A percentile compares a stretch with the other conserved stretches of the same genome.
Evolutionary conservation across 2,113 vertebrate species (phyloP).

Genomic region (Thunnus thynnus): DNA sequence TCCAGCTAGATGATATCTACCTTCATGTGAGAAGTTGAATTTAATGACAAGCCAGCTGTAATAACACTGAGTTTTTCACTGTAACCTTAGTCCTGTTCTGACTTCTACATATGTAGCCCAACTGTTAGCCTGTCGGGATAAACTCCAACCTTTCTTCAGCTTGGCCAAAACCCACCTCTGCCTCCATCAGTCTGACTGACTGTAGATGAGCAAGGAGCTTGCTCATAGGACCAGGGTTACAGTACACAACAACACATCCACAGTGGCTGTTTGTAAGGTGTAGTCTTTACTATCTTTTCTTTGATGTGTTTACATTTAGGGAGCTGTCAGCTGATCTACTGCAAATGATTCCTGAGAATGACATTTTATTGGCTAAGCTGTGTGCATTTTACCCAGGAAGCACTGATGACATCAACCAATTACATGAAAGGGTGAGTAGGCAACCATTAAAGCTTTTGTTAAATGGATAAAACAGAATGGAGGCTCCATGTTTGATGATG

Average conservation of each 20-base stretch:
- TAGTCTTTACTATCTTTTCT: not conserved
- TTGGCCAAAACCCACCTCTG: too few relatives aligned
- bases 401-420: conserved; percentile 88
- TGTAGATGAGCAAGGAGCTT: too few relatives aligned
- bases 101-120: too few relatives aligned
- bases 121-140: too few relatives aligned
- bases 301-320: conserved; percentile 81
- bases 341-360: conserved; percentile 91
- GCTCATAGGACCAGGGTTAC: too few relatives aligned
- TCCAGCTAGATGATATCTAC: not conserved
- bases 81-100: too few relatives aligned
- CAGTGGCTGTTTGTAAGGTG: not conserved
- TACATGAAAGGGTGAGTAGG: conserved; percentile 89
- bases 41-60: not conserved
- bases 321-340: conserved; percentile 92
- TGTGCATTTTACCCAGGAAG: conserved; percentile 94
- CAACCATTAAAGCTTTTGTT: not conserved
- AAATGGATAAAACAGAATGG: not conserved
- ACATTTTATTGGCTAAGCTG: conserved; percentile 90
- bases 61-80: not conserved
- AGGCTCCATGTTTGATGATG: not conserved
- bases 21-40: not conserved
- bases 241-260: too few relatives aligned
- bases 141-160: too few relatives aligned
- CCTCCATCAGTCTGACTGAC: too few relatives aligned